Evolutionary conservation across 2,888 invertebrate genomes (phyloP).

Genomic region (Augochlorella aurata): DNA sequence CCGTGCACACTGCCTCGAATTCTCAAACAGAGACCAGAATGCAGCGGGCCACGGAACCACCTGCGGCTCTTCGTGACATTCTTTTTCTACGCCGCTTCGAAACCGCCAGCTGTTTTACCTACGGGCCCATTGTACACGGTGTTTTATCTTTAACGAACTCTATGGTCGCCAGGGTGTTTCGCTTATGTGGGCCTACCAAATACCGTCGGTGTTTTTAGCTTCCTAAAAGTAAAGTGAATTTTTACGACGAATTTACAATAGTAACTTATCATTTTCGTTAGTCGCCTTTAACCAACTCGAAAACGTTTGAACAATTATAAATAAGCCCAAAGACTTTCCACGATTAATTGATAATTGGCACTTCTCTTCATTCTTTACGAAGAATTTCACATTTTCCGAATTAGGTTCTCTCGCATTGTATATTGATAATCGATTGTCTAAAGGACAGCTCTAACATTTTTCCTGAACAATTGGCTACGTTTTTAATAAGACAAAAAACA

Average conservation of each 20-base stretch:
- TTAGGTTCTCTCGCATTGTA: no score
- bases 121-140: neutral
- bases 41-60: slow-evolving; percentile 35
- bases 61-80: slow-evolving; percentile 23
- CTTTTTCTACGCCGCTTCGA: slow-evolving; percentile 5
- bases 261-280: neutral
- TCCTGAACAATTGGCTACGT: neutral
- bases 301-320: neutral
- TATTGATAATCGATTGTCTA: no score
- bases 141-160: neutral
- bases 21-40: slow-evolving; percentile 45
- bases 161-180: no score
- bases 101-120: slow-evolving; percentile 35
- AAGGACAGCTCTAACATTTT: no score
- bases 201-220: no score
- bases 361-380: neutral
- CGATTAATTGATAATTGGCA: neutral
- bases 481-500: neutral
- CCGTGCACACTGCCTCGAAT: slow-evolving; percentile 59
- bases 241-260: no score
- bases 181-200: no score
- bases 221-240: no score
- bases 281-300: neutral
- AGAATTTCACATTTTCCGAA: no score
- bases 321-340: neutral